Conservation (phyloP, 1,140 invertebrate genomes). For the Drosophila rhopaloa region DNA sequence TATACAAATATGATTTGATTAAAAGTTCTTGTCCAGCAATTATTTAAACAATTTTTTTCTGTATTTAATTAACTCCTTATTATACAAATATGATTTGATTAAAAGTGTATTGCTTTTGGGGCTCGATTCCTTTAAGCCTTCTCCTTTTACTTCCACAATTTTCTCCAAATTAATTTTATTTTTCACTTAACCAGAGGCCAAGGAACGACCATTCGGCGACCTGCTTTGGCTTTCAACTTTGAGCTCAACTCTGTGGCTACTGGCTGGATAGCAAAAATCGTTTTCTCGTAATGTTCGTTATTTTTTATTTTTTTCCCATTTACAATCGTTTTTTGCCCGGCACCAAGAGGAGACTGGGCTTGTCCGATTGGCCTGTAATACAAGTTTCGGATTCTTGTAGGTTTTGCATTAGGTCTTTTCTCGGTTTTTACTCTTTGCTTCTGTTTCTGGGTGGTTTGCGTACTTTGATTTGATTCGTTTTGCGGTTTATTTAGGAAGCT, state of each 20-base stretch:
- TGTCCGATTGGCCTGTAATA: slow-evolving; percentile 64
- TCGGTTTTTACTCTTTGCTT: slow-evolving; percentile 30
- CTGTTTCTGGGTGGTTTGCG: slow-evolving; percentile 68
- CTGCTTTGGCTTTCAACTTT: slow-evolving; percentile 28
- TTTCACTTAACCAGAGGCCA: slow-evolving; percentile 13
- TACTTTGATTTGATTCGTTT: slow-evolving; percentile 40
- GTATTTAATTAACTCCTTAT: neutral
- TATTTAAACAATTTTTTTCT: neutral
- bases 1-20: neutral
- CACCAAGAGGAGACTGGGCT: slow-evolving; percentile 20
- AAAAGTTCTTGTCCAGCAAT: neutral
- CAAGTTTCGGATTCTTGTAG: slow-evolving; percentile 47
- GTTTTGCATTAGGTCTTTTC: slow-evolving; percentile 22
- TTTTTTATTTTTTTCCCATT: slow-evolving; percentile 35
- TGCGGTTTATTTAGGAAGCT: slow-evolving; percentile 31
- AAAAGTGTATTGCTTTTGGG: neutral
- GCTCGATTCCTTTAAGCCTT: neutral
- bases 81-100: neutral
- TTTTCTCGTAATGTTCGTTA: slow-evolving; percentile 55
- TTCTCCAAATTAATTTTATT: slow-evolving; percentile 2
- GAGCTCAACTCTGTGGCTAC: slow-evolving; percentile 50
- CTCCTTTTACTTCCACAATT: neutral
- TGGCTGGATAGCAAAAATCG: slow-evolving; percentile 41
- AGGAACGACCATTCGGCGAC: slow-evolving; percentile 26
- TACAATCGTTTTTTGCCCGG: slow-evolving; percentile 59